Evolutionary conservation across 1,140 invertebrate species (phyloP).

Genomic region (Maniola jurtina): DNA sequence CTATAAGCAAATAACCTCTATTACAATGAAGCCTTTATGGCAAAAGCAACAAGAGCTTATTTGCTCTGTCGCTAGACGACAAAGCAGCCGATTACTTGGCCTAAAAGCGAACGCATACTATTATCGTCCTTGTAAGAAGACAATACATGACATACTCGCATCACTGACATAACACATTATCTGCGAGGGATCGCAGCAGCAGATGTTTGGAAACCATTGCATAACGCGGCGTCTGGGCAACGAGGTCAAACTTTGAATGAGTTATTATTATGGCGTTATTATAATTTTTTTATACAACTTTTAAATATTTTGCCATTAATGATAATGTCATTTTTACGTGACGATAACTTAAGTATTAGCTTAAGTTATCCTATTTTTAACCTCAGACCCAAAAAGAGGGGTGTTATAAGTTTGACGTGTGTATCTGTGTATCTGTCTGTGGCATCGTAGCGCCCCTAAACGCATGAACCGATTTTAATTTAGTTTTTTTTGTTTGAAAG

Average conservation of each 20-base stretch:
- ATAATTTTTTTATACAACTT: background rate
- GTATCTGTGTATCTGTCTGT: no score
- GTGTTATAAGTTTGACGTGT: no score
- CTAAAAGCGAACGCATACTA: background rate
- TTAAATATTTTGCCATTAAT: background rate
- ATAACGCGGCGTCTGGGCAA: conserved; percentile 17
- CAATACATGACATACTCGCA: conserved; percentile 11
- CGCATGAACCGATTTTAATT: no score
- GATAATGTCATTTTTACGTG: no score
- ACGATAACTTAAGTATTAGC: no score
- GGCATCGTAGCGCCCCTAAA: no score
- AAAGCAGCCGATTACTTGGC: background rate
- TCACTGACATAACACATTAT: conserved; percentile 8
- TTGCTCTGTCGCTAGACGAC: background rate
- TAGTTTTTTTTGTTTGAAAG: no score
- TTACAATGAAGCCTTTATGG: background rate
- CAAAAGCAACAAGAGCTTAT: background rate
- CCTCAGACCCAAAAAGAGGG: no score
- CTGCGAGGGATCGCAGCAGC: conserved; percentile 8
- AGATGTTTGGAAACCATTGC: conserved; percentile 23
- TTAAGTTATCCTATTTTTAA: no score
- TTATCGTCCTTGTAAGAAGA: conserved; percentile 10
- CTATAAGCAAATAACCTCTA: background rate
- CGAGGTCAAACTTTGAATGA: conserved; percentile 13
- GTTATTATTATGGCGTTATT: conserved; percentile 1